phyloP scores from a whole-genome alignment of 2,888 invertebrate species.

The Notocelia uddmanniana region DNA sequence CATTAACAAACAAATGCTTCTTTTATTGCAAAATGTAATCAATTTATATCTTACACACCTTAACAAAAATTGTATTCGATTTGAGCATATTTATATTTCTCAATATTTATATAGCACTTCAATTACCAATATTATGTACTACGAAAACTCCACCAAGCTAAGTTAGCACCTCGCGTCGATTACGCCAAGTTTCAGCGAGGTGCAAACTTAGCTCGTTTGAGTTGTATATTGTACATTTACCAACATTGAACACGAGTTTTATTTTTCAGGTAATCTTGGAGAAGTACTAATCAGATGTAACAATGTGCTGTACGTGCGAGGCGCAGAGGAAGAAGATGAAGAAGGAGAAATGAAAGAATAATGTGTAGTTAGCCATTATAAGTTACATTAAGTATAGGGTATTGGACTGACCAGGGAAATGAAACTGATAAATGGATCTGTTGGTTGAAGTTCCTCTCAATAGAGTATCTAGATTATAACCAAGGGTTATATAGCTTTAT shows the following conservation, averaged over 20 bases:
- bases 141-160: too few relatives aligned
- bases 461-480: background rate
- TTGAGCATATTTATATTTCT: too few relatives aligned
- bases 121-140: too few relatives aligned
- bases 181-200: too few relatives aligned
- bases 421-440: constrained; percentile 12
- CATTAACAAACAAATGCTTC: background rate
- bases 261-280: constrained; percentile 91
- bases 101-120: too few relatives aligned
- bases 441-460: background rate
- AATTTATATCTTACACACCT: constrained; percentile 1
- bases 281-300: constrained; percentile 99
- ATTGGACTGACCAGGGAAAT: background rate
- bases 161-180: too few relatives aligned
- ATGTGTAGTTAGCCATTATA: constrained; percentile 41
- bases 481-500: background rate
- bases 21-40: background rate
- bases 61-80: background rate
- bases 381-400: constrained; percentile 43
- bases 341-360: constrained; percentile 98
- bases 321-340: constrained; percentile 98
- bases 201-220: too few relatives aligned
- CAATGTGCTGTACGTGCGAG: constrained; percentile 97
- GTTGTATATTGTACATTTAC: too few relatives aligned
- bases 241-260: background rate